Conservation (phyloP, 2,113 vertebrate species). For the Mastomys natalensis region DNA sequence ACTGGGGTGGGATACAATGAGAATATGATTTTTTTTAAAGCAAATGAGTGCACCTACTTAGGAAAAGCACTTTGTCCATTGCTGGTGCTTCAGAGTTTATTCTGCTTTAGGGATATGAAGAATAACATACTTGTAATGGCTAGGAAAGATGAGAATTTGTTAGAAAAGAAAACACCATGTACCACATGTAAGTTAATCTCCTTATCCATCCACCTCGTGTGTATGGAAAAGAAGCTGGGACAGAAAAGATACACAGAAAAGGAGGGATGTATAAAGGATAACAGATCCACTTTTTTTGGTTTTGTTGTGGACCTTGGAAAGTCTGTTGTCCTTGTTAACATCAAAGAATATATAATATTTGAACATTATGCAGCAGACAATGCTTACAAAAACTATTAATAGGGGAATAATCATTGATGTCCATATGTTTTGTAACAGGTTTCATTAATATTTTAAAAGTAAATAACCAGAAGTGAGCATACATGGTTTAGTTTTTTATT, state of each 20-base stretch:
- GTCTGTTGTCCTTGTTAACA: not conserved
- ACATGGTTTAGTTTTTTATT: not conserved
- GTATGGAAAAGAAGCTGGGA: not conserved
- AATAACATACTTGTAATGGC: not conserved
- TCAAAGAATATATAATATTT: not conserved
- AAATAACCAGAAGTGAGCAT: not conserved
- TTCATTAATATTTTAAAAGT: slow-evolving; percentile 33
- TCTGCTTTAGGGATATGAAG: not conserved
- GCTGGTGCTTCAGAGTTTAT: not conserved
- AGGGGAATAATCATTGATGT: not conserved
- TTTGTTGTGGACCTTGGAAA: not conserved
- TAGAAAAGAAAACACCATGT: not conserved
- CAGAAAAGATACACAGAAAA: not conserved
- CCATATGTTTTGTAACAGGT: not conserved
- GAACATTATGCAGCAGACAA: not conserved
- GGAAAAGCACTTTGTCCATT: not conserved
- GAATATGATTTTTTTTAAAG: slow-evolving; percentile 51
- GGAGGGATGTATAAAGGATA: not conserved
- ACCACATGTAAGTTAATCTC: not conserved
- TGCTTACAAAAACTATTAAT: not conserved
- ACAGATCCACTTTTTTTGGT: not conserved
- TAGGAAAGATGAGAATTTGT: not conserved
- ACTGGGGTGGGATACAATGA: not conserved
- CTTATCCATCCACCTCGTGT: not conserved
- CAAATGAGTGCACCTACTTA: not conserved